These are phyloP conservation scores for Eudyptes chrysolophus DNA, from an alignment of 2,113 vertebrate species.

Conservation along the genomic window DNA sequence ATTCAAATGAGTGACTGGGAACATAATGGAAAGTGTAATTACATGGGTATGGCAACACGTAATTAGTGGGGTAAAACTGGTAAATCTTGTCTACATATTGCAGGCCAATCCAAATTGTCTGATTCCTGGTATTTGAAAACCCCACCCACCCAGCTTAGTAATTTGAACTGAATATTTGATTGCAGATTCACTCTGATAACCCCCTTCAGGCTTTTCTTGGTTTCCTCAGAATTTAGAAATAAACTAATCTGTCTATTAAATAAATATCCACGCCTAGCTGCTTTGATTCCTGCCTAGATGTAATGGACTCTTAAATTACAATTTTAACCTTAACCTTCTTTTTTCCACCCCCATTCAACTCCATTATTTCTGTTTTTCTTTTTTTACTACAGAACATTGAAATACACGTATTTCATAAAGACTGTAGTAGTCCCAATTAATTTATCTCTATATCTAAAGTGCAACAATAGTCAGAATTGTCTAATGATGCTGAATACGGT, in stretches of 20 bases:
- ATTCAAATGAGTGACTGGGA: neutral
- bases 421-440: neutral
- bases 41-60: neutral
- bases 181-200: neutral
- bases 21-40: conserved; percentile 7
- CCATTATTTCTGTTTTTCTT: neutral
- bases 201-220: neutral
- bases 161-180: neutral
- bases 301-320: neutral
- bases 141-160: neutral
- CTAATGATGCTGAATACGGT: neutral
- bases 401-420: neutral
- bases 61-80: neutral
- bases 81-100: neutral
- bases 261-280: neutral
- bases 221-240: neutral
- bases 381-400: neutral
- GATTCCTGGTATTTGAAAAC: neutral
- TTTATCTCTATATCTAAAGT: neutral
- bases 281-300: neutral
- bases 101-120: neutral
- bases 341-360: neutral
- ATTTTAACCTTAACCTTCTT: neutral
- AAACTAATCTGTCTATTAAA: neutral
- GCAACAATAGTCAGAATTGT: neutral